phyloP scores from a whole-genome alignment of 2,113 vertebrate genomes.

The Archocentrus centrarchus region DNA sequence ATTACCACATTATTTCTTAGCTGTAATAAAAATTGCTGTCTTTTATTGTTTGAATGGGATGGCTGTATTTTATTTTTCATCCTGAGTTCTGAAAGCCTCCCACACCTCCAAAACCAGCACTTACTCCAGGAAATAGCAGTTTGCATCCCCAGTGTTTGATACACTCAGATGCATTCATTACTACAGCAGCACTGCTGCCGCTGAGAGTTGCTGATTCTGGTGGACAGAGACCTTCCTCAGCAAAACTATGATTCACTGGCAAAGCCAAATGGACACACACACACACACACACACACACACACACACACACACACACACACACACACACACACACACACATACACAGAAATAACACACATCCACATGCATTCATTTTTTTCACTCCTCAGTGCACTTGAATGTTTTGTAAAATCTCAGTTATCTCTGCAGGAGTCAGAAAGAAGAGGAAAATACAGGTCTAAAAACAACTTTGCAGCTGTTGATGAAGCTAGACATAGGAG shows the following conservation, averaged over 20 bases:
- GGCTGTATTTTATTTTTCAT: neutral
- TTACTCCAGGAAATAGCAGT: slow-evolving; percentile 9
- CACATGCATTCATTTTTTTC: slow-evolving; percentile 9
- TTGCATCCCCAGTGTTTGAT: slow-evolving; percentile 33
- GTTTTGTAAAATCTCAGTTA: slow-evolving; percentile 33
- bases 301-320: slow-evolving; percentile 14
- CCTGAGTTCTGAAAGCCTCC: neutral
- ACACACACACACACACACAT: slow-evolving; percentile 16
- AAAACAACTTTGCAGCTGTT: slow-evolving; percentile 42
- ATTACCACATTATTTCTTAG: neutral
- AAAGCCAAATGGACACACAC: slow-evolving; percentile 25
- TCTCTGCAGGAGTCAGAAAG: slow-evolving; percentile 12
- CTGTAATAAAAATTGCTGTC: neutral
- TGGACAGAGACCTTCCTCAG: slow-evolving; percentile 54
- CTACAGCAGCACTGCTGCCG: slow-evolving; percentile 19
- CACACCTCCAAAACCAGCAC: slow-evolving; percentile 5
- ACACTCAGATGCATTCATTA: slow-evolving; percentile 34
- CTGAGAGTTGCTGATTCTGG: slow-evolving; percentile 48
- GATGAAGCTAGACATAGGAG: slow-evolving; percentile 11
- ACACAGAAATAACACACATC: neutral
- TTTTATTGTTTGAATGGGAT: slow-evolving; percentile 1
- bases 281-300: too few species aligned
- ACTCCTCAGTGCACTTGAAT: slow-evolving; percentile 19
- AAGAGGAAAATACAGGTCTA: slow-evolving; percentile 13
- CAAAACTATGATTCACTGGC: slow-evolving; percentile 37